Evolutionary conservation across 2,797 vertebrate genomes (phyloP), one percentile per base, ranked within the genome.

Genomic region (Fistularia tabacaria): DNA sequence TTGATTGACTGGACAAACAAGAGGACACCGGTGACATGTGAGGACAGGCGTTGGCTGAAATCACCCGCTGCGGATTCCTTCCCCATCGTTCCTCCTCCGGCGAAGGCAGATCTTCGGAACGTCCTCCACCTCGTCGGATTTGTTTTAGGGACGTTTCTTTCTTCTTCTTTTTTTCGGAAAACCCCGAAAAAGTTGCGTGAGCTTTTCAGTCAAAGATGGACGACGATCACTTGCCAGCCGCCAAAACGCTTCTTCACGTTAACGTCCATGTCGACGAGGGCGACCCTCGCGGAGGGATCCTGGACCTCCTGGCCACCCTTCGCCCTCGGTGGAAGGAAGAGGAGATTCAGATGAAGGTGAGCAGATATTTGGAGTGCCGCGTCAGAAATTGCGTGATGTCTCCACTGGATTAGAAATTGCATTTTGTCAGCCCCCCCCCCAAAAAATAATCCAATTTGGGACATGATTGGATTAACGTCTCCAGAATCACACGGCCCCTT

Each of bases 271-370:
- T 92, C 8, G 68, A 90, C 14, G 76, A 87, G 37, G 42, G 43
- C 1, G 73, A 81, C 3, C 85, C 88, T 59, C 67, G 14, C 0
- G 11, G 11, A 6, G 88, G 86, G 11, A 70, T 90, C 57, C 65
- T 87, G 51, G 50, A 81, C 12, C 82, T 92, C 11, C 67, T 92
- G 3, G 64, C 70, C 39, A 71, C 51, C 50, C 66, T 92, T 7
- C 79, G 88, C 55, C 89, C 90, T 49, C 64, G 71, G 0, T 92
- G 90, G 91, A 88, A 73, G 41, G 3, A 68, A 0, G 63, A 79
- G 14, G 83, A 90, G 44, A 71, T 92, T 59, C 80, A 88, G 50
- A 77, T 89, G 65, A 91, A 91, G 90, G 90, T 72, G 82, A 84
- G 88, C 75, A 9, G 43, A 36, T 13, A 36, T 12, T 54, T 1